phyloP scores from a whole-genome alignment of 2,888 invertebrate species.

The Trilocha varians region DNA sequence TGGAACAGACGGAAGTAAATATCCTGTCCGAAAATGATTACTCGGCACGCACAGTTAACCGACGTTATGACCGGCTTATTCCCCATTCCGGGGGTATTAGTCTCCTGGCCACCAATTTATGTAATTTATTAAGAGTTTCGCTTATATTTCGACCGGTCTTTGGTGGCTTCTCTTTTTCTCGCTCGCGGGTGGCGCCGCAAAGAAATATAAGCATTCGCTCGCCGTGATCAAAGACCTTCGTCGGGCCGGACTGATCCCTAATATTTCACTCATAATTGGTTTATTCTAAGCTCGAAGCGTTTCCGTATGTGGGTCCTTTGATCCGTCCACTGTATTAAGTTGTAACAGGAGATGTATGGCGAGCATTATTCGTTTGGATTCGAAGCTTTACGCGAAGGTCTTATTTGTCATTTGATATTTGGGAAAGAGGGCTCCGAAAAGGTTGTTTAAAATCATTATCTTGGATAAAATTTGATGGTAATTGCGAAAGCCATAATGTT shows the following conservation, averaged over 20 bases:
- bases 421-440: constrained; percentile 11
- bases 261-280: constrained; percentile 74
- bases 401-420: constrained; percentile 40
- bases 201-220: constrained; percentile 56
- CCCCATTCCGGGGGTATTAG: constrained; percentile 67
- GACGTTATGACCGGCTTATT: constrained; percentile 63
- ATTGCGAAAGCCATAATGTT: neutral
- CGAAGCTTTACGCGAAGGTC: constrained; percentile 51
- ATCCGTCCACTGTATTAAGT: constrained; percentile 68
- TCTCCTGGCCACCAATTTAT: constrained; percentile 62
- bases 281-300: constrained; percentile 68
- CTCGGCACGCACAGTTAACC: constrained; percentile 61
- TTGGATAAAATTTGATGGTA: neutral
- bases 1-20: constrained; percentile 63
- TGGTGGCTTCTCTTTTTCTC: constrained; percentile 54
- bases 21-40: constrained; percentile 69
- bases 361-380: constrained; percentile 58
- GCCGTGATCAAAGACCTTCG: constrained; percentile 64
- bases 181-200: constrained; percentile 34
- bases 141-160: constrained; percentile 46
- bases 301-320: constrained; percentile 67
- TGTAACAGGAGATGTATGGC: constrained; percentile 61
- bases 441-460: constrained; percentile 6
- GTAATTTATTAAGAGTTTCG: constrained; percentile 70
- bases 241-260: constrained; percentile 63